Evolutionary conservation across 2,113 vertebrate species (phyloP), one percentile per base, ranked within the genome.

Genomic region (Ceratotherium simum): DNA sequence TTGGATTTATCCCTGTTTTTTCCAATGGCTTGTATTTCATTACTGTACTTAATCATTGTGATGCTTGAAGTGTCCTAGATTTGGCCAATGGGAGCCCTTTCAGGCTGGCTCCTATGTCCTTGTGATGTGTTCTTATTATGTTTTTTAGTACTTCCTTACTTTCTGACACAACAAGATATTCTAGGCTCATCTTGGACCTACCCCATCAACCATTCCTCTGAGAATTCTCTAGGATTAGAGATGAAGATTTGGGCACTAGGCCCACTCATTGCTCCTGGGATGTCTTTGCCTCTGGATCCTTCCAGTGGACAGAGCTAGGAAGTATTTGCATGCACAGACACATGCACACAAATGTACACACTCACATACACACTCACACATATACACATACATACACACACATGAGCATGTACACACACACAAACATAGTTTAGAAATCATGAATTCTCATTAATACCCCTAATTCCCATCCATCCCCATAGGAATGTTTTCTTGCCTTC

Each of bases 371-470:
- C 20, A 21, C 12, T n/a, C 6, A 62, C 54, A 42, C 20, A 36
- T 13, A 4, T 3, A 42, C 7, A 33, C 60, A 25, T 48, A 4
- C 1, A 14, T 5, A n/a, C 0, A 2, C 4, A 46, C 5, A 16
- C 23, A 13, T 9, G n/a, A 56, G 16, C 51, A 46, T 25, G 60
- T 4, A 29, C 7, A 60, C 0, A 31, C 1, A 29, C 5, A 36
- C 4, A 64, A 11, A 31, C 9, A 14, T 21, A 14, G n/a, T 39
- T 82, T 51, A 78, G 69, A 83, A 64, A 48, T 58, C 20, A 29
- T 33, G 14, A 56, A n/a, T 91, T 64, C 29, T 80, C 58, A 64
- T 20, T 78, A 69, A 42, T 62, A 82, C 25, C 33, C 42, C 9
- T 31, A 62, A 17, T 81, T 51, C 17, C 8, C 23, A 56, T 36